Percentiles rank a stretch among this genome's conserved stretches.
phyloP scores from a whole-genome alignment of 2,797 vertebrate genomes.

The Rachycentron canadum region DNA sequence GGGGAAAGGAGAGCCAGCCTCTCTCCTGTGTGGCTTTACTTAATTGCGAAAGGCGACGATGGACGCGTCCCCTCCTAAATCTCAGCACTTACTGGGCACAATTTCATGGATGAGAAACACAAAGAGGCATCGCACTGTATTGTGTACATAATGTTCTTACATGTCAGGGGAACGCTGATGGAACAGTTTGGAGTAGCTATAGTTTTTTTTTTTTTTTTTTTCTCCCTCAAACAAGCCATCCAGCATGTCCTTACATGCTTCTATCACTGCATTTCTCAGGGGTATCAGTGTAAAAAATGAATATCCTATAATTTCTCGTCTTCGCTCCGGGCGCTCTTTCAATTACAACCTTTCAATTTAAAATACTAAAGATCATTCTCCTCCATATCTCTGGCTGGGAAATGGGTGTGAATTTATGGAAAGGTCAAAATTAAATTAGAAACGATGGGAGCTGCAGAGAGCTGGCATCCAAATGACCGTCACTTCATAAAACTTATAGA shows the following conservation, averaged over 20 bases:
- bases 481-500: constrained; percentile 73
- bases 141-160: constrained; percentile 54
- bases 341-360: constrained; percentile 81
- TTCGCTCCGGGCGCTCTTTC: constrained; percentile 67
- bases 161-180: constrained; percentile 47
- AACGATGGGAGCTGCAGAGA: constrained; percentile 59
- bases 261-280: constrained; percentile 63
- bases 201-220: constrained; percentile 18
- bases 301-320: constrained; percentile 72
- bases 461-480: constrained; percentile 66
- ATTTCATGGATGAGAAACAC: constrained; percentile 66
- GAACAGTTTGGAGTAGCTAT: constrained; percentile 16
- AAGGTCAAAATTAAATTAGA: constrained; percentile 81
- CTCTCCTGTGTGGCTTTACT: constrained; percentile 65
- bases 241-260: constrained; percentile 61
- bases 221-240: constrained; percentile 38
- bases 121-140: constrained; percentile 51
- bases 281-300: constrained; percentile 71
- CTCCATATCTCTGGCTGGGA: constrained; percentile 55
- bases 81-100: constrained; percentile 60
- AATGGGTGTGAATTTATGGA: constrained; percentile 80
- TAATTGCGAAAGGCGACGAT: constrained; percentile 72
- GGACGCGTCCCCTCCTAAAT: constrained; percentile 48
- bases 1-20: constrained; percentile 39
- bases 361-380: constrained; percentile 70